A percentile compares a stretch with the other conserved stretches of the same genome.
Conservation (phyloP, 2,113 vertebrate genomes). For the Ophiodon elongatus region DNA sequence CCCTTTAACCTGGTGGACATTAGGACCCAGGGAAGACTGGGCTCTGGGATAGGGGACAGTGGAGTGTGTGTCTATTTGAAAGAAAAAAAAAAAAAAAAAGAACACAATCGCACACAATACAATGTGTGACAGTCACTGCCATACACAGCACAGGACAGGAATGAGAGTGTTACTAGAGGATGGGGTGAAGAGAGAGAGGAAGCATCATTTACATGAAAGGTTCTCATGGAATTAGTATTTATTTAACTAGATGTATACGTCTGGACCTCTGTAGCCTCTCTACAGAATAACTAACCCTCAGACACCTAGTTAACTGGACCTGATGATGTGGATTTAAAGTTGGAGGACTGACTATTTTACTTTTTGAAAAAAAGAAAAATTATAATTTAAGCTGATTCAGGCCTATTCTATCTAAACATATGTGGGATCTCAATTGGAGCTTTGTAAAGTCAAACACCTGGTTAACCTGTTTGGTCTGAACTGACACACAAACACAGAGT, state of each 20-base stretch:
- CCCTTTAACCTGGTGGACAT: constrained; percentile 28
- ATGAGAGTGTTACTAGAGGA: constrained; percentile 44
- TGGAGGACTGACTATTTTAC: not conserved
- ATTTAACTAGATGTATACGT: constrained; percentile 2
- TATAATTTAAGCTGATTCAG: not conserved
- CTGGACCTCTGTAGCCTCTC: not conserved
- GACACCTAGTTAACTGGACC: not conserved
- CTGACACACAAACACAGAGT: constrained; percentile 18
- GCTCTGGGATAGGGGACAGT: constrained; percentile 70
- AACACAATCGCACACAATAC: constrained; percentile 66
- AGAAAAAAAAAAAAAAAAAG: constrained; percentile 11
- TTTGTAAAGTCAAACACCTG: not conserved
- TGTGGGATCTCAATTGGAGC: constrained; percentile 5
- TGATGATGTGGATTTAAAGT: not conserved
- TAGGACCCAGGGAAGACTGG: constrained; percentile 80
- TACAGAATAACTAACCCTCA: not conserved
- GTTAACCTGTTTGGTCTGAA: constrained; percentile 20
- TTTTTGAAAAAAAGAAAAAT: not conserved
- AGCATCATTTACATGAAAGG: constrained; percentile 46
- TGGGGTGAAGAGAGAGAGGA: constrained; percentile 30
- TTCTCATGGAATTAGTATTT: constrained; percentile 30
- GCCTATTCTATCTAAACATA: not conserved
- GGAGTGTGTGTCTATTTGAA: constrained; percentile 77
- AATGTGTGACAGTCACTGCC: constrained; percentile 87
- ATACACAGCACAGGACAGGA: constrained; percentile 77